Base-by-base conservation (phyloP, 2,888 invertebrate genomes). In the Philereme transversata region DNA sequence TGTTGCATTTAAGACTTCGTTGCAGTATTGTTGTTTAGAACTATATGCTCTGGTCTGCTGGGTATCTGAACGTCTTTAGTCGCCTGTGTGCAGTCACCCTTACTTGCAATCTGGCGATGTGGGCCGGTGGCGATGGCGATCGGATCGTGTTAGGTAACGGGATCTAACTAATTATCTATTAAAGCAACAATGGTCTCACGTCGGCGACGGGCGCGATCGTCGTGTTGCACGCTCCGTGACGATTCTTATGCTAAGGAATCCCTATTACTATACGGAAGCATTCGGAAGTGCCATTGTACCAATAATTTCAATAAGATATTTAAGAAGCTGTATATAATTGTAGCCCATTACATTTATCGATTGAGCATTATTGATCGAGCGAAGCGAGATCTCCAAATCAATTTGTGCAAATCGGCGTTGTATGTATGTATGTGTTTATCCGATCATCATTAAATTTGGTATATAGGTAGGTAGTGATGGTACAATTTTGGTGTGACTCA, bases 101-200 rank as follows among this genome's bases (percentile, higher is more conserved):
- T 44, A 55, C 38, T 51, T 77, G 22, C 22, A 76, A 79, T 80
- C 75, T 73, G 70, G 69, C 73, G 76, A 85, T 83, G 82, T 84
- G 82, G 83, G 80, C 59, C 68, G 46, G 36, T 79, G 78, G 79
- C 79, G 79, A 83, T 82, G 79, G 80, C 80, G 79, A 84, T 84
- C 81, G 76, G 82, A 80, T 87, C 84, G 83, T 83, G 83, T 85
- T 82, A 83, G 75, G 73, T 90, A 90, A 91, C 90, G 90, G 90
- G 82, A 88, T 74, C 82, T 77, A 83, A 82, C 90, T 91, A 90
- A 91, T 90, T 90, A 90, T 84, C 88, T 89, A 88, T 90, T 87
- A 88, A 82, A 82, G 78, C 87, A 86, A 90, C 90, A 90, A 90
- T 89, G 82, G 88, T 81, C 83, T 79, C 88, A 88, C 88, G 88